These are phyloP conservation scores for Oceanites oceanicus DNA, from an alignment of 2,113 vertebrate species.

Conservation along the genomic window DNA sequence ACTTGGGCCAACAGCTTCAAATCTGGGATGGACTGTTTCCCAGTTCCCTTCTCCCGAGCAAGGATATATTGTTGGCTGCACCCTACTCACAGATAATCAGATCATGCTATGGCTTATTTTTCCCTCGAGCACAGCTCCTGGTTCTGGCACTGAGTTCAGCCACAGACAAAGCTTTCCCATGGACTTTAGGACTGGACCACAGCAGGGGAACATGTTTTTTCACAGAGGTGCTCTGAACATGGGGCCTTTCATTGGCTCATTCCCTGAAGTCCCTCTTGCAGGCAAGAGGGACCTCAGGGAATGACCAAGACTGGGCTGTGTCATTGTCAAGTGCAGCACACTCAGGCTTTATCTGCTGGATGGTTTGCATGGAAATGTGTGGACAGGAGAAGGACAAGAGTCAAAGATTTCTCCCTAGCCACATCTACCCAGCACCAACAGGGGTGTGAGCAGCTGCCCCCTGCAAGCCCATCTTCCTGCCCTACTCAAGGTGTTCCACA, in stretches of 20 bases:
- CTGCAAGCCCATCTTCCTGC: background rate
- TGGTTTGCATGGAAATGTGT: background rate
- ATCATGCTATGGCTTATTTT: background rate
- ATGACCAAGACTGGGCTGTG: background rate
- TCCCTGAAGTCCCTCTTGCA: background rate
- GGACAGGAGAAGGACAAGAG: background rate
- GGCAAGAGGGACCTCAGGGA: background rate
- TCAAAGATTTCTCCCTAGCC: background rate
- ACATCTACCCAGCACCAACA: background rate
- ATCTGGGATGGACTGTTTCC: background rate
- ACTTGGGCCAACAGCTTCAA: background rate
- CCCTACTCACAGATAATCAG: background rate
- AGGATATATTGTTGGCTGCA: background rate
- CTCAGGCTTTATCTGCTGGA: background rate
- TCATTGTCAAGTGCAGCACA: background rate
- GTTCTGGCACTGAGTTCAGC: background rate
- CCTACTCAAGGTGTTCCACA: background rate
- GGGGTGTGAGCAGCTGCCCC: background rate
- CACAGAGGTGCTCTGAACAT: background rate
- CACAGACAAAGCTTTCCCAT: background rate
- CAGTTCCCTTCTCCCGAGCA: background rate
- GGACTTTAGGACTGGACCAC: background rate
- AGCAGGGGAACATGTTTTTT: fast-evolving
- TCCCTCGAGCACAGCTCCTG: background rate
- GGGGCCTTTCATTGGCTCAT: background rate